Conservation (phyloP, 2,888 invertebrate genomes). For the Rotaria sp. region DNA sequence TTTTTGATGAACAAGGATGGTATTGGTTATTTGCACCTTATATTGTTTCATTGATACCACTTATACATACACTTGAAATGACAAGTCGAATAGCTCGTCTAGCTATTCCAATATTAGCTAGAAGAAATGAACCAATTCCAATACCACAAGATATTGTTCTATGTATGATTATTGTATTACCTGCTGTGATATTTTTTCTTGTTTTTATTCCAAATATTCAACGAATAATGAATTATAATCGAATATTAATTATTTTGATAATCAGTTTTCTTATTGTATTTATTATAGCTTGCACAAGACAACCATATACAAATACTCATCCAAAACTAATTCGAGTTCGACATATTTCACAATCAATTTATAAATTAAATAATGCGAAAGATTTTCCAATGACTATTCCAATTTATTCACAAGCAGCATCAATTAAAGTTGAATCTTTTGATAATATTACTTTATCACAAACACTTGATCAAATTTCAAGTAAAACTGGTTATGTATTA, state of each 20-base stretch:
- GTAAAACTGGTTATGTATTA: background rate
- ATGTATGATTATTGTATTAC: background rate
- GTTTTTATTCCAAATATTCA: background rate
- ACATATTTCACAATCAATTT: background rate
- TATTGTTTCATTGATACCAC: background rate
- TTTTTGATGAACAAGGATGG: background rate
- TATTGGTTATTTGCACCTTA: slow-evolving; percentile 11
- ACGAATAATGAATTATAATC: background rate
- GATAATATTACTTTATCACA: background rate
- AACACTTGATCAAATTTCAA: background rate
- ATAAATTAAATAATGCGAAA: background rate
- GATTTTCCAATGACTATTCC: background rate
- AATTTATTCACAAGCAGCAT: no score
- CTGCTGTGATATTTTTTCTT: background rate
- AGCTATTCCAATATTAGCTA: background rate
- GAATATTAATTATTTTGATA: background rate
- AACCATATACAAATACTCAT: slow-evolving; percentile 2
- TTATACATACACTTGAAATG: background rate
- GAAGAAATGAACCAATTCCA: background rate
- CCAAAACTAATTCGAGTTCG: background rate
- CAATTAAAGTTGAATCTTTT: background rate
- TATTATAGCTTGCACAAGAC: background rate
- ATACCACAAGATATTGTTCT: slow-evolving; percentile 4
- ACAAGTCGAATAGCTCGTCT: background rate
- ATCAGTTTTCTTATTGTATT: background rate